Conservation (phyloP, 2,113 vertebrate species). For the human region GRCh38 chr7:74238501-74239000, state of each 20-base stretch:
- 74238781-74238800: no score
- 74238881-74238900: neutral
- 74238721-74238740: neutral
- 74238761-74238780: neutral
- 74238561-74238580: neutral
- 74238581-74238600: neutral
- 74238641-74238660: rapidly evolving
- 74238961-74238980: constrained; percentile 96
- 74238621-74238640: no score
- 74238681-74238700: rapidly evolving
- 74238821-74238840: rapidly evolving
- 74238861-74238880: rapidly evolving
- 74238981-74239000: constrained; percentile 90
- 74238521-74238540: neutral
- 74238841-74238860: no score
- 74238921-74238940: constrained; percentile 99
- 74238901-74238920: neutral
- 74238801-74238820: neutral
- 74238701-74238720: no score
- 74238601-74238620: neutral
- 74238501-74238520: neutral
- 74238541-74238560: neutral
- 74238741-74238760: neutral
- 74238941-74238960: constrained; percentile 96
- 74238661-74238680: neutral